A percentile compares a stretch with the other conserved stretches of the same genome.
phyloP scores from a whole-genome alignment of 2,113 vertebrate genomes.

The Phyllostomus discolor region DNA sequence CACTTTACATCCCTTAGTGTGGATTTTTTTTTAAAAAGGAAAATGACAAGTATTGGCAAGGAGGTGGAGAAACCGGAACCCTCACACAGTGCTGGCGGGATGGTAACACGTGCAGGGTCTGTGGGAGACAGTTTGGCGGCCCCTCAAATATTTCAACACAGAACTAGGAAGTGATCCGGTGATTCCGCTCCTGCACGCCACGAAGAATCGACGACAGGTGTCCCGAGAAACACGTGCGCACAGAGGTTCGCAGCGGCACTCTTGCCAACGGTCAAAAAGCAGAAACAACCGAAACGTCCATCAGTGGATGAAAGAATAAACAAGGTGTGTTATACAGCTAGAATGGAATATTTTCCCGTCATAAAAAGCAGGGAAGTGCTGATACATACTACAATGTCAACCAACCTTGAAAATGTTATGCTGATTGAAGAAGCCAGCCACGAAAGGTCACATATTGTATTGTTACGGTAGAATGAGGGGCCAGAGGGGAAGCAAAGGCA shows the following conservation, averaged over 20 bases:
- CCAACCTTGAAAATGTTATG: not conserved
- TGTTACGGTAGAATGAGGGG: no score
- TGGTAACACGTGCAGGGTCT: not conserved
- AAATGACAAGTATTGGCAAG: not conserved
- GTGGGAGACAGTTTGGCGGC: not conserved
- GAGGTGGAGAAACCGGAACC: not conserved
- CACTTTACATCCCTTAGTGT: not conserved
- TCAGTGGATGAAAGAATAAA: not conserved
- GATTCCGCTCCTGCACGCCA: not conserved
- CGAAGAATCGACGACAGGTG: not conserved
- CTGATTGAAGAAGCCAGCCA: not conserved
- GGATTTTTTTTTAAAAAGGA: not conserved
- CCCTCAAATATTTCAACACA: not conserved
- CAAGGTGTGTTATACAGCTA: not conserved
- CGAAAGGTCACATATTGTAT: not conserved
- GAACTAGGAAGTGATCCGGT: not conserved
- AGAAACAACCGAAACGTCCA: not conserved
- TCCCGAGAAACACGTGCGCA: not conserved
- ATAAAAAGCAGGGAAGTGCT: not conserved
- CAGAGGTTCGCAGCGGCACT: not conserved
- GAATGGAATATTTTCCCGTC: not conserved
- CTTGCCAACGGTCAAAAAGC: not conserved
- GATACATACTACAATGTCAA: not conserved
- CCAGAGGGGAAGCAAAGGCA: no score
- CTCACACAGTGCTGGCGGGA: not conserved